Conservation (phyloP, 1,140 invertebrate genomes). For the Paramacrobiotus metropolitanus region DNA sequence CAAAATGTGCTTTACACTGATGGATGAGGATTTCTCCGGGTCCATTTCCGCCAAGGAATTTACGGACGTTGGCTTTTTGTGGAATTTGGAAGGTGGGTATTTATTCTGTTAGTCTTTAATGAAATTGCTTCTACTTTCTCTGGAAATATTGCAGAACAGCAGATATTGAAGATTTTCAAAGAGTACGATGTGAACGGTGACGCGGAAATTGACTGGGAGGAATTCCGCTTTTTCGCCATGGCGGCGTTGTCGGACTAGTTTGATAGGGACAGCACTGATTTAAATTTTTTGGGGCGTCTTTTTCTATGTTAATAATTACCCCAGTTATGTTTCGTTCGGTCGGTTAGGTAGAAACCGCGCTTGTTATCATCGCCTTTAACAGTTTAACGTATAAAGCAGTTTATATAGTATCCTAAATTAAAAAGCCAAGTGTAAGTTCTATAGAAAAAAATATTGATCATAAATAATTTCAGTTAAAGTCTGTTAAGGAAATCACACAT, state of each 20-base stretch:
- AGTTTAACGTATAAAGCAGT: too few relatives aligned
- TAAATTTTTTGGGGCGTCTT: too few relatives aligned
- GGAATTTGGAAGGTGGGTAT: slow-evolving; percentile 12
- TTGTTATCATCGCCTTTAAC: too few relatives aligned
- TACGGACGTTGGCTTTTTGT: slow-evolving; percentile 17
- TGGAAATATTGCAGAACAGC: slow-evolving; percentile 10
- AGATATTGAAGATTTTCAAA: slow-evolving; percentile 16
- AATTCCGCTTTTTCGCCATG: slow-evolving; percentile 16
- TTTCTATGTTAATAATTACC: too few relatives aligned
- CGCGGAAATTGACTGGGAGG: slow-evolving; percentile 17
- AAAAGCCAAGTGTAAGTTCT: too few relatives aligned
- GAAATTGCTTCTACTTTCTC: background rate
- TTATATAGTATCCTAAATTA: too few relatives aligned
- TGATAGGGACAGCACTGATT: too few relatives aligned
- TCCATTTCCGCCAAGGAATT: slow-evolving; percentile 17
- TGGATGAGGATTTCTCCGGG: slow-evolving; percentile 18
- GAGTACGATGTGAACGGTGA: slow-evolving; percentile 21
- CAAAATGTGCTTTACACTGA: slow-evolving; percentile 18
- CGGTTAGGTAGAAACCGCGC: too few relatives aligned
- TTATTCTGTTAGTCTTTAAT: background rate
- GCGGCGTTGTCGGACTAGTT: background rate
- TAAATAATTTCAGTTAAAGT: too few relatives aligned
- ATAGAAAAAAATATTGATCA: too few relatives aligned
- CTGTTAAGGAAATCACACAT: too few relatives aligned
- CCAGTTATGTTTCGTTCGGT: too few relatives aligned